phyloP scores from a whole-genome alignment of 2,888 invertebrate species.

The Smittia sp. region DNA sequence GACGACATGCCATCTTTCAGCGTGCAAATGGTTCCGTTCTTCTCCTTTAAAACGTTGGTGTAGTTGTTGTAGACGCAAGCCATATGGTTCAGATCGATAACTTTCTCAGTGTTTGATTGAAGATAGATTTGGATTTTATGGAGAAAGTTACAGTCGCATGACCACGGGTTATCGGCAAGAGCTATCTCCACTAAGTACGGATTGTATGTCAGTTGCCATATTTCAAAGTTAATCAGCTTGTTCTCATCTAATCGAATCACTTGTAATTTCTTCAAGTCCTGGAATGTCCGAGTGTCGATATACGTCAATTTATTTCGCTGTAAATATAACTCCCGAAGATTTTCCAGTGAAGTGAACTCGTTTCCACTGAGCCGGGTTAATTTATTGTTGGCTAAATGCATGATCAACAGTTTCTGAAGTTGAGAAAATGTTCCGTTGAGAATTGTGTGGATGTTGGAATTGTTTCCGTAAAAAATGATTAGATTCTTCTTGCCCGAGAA shows the following conservation, averaged over 20 bases:
- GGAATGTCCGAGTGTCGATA: constrained; percentile 83
- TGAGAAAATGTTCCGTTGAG: constrained; percentile 91
- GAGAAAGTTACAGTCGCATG: constrained; percentile 84
- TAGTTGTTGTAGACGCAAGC: constrained; percentile 73
- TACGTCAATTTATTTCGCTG: constrained; percentile 79
- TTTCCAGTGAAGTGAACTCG: constrained; percentile 78
- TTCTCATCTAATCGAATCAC: constrained; percentile 83
- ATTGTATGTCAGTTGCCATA: constrained; percentile 81
- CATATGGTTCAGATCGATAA: constrained; percentile 73
- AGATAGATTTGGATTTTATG: constrained; percentile 78
- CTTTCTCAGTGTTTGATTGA: constrained; percentile 73
- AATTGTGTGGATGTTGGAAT: constrained; percentile 79
- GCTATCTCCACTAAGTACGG: constrained; percentile 85
- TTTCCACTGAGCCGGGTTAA: constrained; percentile 76
- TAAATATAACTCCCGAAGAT: constrained; percentile 79
- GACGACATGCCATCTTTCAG: constrained; percentile 69
- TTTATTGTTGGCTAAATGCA: constrained; percentile 85
- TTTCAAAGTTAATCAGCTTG: constrained; percentile 74
- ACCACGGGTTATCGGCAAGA: constrained; percentile 83
- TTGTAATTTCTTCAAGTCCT: constrained; percentile 75
- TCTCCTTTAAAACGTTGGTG: constrained; percentile 71
- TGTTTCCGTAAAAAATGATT: constrained; percentile 81
- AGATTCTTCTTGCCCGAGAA: constrained; percentile 90
- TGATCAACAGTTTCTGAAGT: constrained; percentile 69
- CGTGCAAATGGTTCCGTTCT: constrained; percentile 75